A percentile compares a stretch with the other conserved stretches of the same genome.
These are phyloP conservation scores for Drosophila orosa DNA, from an alignment of 1,140 invertebrate species.

Conservation along the genomic window DNA sequence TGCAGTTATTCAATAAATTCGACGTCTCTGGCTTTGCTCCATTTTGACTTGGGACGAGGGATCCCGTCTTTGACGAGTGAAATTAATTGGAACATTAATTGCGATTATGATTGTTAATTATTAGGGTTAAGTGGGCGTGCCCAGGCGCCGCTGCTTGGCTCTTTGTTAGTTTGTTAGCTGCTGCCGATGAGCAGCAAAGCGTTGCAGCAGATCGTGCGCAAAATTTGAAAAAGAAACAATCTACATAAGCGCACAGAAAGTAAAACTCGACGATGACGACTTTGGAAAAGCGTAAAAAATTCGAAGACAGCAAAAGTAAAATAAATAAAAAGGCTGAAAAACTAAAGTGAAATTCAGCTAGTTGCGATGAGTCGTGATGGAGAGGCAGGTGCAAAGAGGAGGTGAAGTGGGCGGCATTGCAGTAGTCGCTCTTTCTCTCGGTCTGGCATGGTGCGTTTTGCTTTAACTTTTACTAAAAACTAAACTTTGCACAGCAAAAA, in stretches of 20 bases:
- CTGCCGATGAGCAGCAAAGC: conserved; percentile 61
- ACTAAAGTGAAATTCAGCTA: conserved; percentile 73
- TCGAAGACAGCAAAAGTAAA: conserved; percentile 70
- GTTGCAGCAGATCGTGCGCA: conserved; percentile 81
- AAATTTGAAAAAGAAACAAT: conserved; percentile 77
- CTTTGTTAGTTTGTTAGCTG: conserved; percentile 22
- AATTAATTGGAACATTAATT: conserved; percentile 62
- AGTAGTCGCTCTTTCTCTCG: conserved; percentile 38
- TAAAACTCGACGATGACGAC: conserved; percentile 69
- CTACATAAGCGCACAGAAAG: conserved; percentile 60
- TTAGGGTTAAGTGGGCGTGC: conserved; percentile 73
- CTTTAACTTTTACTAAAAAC: conserved; percentile 74
- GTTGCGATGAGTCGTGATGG: conserved; percentile 42
- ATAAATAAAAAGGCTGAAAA: conserved; percentile 72
- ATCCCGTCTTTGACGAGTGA: conserved; percentile 27
- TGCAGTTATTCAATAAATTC: conserved; percentile 42
- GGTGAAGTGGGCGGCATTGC: conserved; percentile 27
- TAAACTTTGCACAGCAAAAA: conserved; percentile 31
- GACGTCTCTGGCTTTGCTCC: conserved; percentile 31
- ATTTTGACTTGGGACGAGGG: conserved; percentile 1
- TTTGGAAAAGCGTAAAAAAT: conserved; percentile 79
- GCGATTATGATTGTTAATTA: conserved; percentile 63
- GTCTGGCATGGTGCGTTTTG: conserved; percentile 52
- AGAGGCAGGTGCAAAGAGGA: conserved; percentile 37
- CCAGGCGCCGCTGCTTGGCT: conserved; percentile 22